Evolutionary conservation across 2,888 invertebrate genomes (phyloP).

Genomic region (Erebia aethiops): DNA sequence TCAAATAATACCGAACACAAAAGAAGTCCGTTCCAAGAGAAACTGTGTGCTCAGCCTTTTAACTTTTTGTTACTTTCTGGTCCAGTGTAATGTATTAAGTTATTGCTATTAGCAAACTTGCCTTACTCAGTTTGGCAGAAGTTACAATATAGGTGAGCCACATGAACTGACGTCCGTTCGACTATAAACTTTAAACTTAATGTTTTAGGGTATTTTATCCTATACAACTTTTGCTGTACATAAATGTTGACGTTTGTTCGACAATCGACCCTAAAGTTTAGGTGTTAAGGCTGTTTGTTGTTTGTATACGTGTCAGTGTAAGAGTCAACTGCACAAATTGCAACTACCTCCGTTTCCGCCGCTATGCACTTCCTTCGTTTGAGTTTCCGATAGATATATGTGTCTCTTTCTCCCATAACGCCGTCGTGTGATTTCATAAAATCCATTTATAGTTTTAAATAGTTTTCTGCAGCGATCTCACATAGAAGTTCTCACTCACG

Average conservation of each 20-base stretch:
- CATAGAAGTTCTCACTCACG: no score
- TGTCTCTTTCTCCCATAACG: slow-evolving; percentile 37
- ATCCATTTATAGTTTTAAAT: slow-evolving; percentile 16
- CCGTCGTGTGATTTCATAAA: slow-evolving; percentile 30
- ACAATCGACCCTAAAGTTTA: slow-evolving; percentile 33
- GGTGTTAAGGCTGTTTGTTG: slow-evolving; percentile 33
- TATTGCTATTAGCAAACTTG: slow-evolving; percentile 44
- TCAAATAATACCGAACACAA: slow-evolving; percentile 33
- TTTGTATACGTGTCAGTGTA: slow-evolving; percentile 31
- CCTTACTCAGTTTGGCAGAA: slow-evolving; percentile 40
- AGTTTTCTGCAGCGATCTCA: slow-evolving; percentile 7
- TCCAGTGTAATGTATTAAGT: slow-evolving; percentile 43
- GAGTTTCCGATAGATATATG: slow-evolving; percentile 41
- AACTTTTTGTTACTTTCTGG: slow-evolving; percentile 42
- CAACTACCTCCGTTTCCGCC: slow-evolving; percentile 45
- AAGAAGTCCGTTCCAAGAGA: slow-evolving; percentile 32
- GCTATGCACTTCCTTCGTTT: slow-evolving; percentile 45
- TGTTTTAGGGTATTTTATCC: slow-evolving; percentile 24
- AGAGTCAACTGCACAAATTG: slow-evolving; percentile 45
- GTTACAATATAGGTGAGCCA: slow-evolving; percentile 39
- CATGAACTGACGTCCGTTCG: slow-evolving; percentile 18
- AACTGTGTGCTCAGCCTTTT: slow-evolving; percentile 41
- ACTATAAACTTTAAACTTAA: slow-evolving; percentile 34
- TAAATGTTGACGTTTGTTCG: slow-evolving; percentile 21
- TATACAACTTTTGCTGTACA: slow-evolving; percentile 9